These are phyloP conservation scores for Pristionchus arcanus DNA, from an alignment of 2,888 invertebrate species.

Conservation along the genomic window DNA sequence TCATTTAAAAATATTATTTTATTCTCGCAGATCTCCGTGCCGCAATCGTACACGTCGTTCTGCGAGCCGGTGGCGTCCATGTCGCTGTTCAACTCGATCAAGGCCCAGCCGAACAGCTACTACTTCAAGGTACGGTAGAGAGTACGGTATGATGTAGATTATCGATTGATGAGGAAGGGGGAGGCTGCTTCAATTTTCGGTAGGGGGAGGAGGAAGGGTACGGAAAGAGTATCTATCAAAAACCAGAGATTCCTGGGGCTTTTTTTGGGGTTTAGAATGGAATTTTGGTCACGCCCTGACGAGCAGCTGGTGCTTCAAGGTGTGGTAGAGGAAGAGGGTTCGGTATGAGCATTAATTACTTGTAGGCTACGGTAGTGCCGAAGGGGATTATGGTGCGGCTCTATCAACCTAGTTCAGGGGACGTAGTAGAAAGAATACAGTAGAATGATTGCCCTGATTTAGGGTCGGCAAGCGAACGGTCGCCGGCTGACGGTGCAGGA, in stretches of 20 bases:
- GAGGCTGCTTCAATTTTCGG: too few relatives aligned
- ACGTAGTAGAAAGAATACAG: not conserved
- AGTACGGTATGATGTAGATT: not conserved
- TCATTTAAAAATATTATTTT: too few relatives aligned
- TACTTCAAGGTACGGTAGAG: conserved; percentile 22
- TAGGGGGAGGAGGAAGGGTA: too few relatives aligned
- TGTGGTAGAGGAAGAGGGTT: too few relatives aligned
- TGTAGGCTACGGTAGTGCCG: too few relatives aligned
- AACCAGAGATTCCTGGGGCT: too few relatives aligned
- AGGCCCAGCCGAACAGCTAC: not conserved
- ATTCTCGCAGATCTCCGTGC: conserved; percentile 68
- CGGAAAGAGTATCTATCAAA: too few relatives aligned
- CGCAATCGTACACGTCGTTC: conserved; percentile 70
- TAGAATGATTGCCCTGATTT: not conserved
- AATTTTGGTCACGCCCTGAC: too few relatives aligned
- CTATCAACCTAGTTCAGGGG: not conserved
- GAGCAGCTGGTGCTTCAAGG: too few relatives aligned
- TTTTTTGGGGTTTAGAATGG: too few relatives aligned
- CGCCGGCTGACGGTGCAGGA: conserved; percentile 59
- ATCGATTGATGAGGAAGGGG: not conserved
- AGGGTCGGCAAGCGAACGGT: conserved; percentile 63
- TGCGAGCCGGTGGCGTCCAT: conserved; percentile 92
- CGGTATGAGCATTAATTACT: too few relatives aligned
- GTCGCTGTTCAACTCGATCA: conserved; percentile 83
- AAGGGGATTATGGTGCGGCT: too few relatives aligned